A percentile compares a stretch with the other conserved stretches of the same genome.
These are phyloP conservation scores for Nesometra sesokonis DNA, from an alignment of 35 echinoderm and acorn worm species.

Conservation along the genomic window DNA sequence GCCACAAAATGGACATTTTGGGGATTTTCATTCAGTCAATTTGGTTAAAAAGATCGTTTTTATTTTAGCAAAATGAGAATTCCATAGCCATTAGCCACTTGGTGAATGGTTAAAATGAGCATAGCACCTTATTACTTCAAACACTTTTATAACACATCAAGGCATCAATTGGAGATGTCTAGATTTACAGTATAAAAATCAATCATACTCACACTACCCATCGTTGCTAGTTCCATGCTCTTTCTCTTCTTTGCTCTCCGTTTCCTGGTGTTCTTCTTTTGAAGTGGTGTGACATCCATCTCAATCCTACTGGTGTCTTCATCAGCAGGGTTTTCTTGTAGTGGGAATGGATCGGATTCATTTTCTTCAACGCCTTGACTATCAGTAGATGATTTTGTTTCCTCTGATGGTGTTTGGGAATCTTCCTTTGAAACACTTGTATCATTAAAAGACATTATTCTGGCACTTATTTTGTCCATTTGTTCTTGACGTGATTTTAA, in stretches of 20 bases:
- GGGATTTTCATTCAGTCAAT: too few relatives aligned
- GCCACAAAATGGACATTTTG: too few relatives aligned
- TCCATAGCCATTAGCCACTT: too few relatives aligned
- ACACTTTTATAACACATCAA: too few relatives aligned
- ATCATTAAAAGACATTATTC: not conserved
- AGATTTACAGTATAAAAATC: too few relatives aligned
- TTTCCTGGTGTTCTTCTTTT: constrained; percentile 29
- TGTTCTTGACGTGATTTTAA: not conserved
- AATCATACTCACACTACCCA: constrained; percentile 29
- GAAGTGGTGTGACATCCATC: constrained; percentile 67
- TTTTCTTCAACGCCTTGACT: not conserved
- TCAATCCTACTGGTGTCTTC: constrained; percentile 46
- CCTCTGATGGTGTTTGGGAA: not conserved
- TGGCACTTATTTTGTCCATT: not conserved
- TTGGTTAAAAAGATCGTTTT: too few relatives aligned
- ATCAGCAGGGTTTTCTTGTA: not conserved
- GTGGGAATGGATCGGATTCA: not conserved
- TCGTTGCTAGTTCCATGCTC: constrained; percentile 39
- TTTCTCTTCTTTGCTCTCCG: constrained; percentile 42
- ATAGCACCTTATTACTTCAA: too few relatives aligned
- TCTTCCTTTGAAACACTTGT: constrained; percentile 7
- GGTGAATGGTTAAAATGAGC: too few relatives aligned
- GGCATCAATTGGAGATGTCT: too few relatives aligned
- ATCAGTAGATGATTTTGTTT: not conserved
- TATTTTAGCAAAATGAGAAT: too few relatives aligned